Evolutionary conservation across 2,113 vertebrate species (phyloP).

Genomic region (Notothenia rossii): DNA sequence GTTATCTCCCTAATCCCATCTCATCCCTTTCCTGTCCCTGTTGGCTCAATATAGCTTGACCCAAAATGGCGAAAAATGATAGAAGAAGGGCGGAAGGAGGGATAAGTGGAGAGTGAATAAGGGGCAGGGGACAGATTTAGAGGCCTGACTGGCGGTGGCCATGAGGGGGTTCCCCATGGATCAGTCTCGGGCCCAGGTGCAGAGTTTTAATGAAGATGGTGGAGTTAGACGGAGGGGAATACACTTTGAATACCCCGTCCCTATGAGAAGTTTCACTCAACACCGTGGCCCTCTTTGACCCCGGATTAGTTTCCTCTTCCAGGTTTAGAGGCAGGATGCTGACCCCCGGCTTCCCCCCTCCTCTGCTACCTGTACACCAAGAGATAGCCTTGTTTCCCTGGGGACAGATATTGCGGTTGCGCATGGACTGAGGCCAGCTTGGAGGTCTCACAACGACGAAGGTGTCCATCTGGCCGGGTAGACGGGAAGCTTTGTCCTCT

Average conservation of each 20-base stretch:
- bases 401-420: slow-evolving; percentile 61
- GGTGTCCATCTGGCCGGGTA: slow-evolving; percentile 59
- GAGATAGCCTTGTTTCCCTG: slow-evolving; percentile 71
- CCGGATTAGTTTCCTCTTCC: slow-evolving; percentile 84
- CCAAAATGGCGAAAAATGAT: slow-evolving; percentile 48
- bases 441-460: slow-evolving; percentile 61
- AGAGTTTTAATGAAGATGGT: slow-evolving; percentile 79
- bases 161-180: slow-evolving; percentile 69
- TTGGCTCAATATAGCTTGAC: slow-evolving; percentile 62
- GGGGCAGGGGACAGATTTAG: slow-evolving; percentile 74
- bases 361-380: slow-evolving; percentile 69
- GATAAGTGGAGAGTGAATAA: slow-evolving; percentile 67
- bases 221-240: slow-evolving; percentile 43
- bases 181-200: slow-evolving; percentile 78
- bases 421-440: slow-evolving; percentile 70
- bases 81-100: slow-evolving; percentile 51
- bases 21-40: slow-evolving; percentile 77
- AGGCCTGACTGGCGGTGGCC: slow-evolving; percentile 52
- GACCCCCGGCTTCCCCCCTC: slow-evolving; percentile 22
- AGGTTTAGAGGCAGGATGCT: slow-evolving; percentile 79
- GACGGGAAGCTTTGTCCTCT: slow-evolving; percentile 52
- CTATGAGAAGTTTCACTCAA: slow-evolving; percentile 83
- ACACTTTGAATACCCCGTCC: slow-evolving; percentile 59
- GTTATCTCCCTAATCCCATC: slow-evolving; percentile 76
- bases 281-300: slow-evolving; percentile 80